Conservation (phyloP, 2,113 vertebrate species). For the Mystacornis crossleyi region DNA sequence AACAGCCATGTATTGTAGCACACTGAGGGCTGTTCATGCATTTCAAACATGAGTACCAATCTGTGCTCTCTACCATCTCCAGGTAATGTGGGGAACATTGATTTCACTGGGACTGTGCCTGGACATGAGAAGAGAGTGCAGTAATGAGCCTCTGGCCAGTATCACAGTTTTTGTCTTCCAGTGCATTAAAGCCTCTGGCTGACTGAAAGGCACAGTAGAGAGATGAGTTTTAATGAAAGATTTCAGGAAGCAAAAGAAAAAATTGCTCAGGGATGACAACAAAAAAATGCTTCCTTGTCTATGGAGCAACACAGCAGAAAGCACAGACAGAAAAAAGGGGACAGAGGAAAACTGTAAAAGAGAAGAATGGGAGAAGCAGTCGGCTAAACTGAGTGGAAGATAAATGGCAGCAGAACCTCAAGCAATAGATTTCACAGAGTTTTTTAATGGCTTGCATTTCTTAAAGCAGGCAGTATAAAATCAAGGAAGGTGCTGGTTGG, state of each 20-base stretch:
- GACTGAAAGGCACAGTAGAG: not conserved
- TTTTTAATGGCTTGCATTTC: not conserved
- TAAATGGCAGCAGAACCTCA: not conserved
- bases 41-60: not conserved
- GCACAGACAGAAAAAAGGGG: not conserved
- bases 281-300: not conserved
- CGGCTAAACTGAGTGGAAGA: not conserved
- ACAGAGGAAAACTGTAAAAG: not conserved
- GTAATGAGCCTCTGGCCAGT: not conserved
- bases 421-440: not conserved
- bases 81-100: not conserved
- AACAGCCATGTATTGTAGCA: fast-evolving
- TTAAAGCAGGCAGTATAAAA: not conserved
- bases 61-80: not conserved
- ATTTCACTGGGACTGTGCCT: not conserved
- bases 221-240: not conserved
- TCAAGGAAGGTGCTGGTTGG: not conserved
- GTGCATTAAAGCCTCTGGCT: not conserved
- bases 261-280: not conserved
- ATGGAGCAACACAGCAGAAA: not conserved
- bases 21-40: not conserved
- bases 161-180: not conserved
- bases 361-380: not conserved
- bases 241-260: not conserved
- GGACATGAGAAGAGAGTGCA: not conserved